Evolutionary conservation across 2,888 invertebrate genomes (phyloP).

Genomic region (Drosophila diplacantha): DNA sequence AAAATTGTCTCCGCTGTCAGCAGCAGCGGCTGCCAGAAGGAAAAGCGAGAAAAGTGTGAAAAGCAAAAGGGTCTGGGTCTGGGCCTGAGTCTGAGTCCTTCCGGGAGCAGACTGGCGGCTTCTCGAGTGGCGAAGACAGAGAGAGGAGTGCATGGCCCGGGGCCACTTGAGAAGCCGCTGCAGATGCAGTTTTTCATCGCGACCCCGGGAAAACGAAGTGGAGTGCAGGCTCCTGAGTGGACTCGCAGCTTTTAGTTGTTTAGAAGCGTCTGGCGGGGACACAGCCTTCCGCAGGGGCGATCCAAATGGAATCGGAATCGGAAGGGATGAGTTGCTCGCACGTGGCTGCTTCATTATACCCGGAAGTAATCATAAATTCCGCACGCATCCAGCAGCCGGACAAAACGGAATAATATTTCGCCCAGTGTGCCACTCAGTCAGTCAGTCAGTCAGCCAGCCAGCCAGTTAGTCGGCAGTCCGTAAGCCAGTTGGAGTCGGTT

Average conservation of each 20-base stretch:
- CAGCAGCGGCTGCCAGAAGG: constrained; percentile 47
- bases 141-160: constrained; percentile 32
- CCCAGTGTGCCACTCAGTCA: constrained; percentile 35
- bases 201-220: constrained; percentile 44
- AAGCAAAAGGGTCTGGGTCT: constrained; percentile 37
- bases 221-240: constrained; percentile 51
- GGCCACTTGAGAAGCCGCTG: constrained; percentile 28
- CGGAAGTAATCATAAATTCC: constrained; percentile 69
- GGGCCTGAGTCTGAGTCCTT: background rate
- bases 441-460: background rate
- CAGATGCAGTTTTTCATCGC: constrained; percentile 53
- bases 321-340: constrained; percentile 37
- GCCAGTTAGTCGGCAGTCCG: constrained; percentile 20
- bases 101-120: constrained; percentile 18
- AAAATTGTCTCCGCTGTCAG: constrained; percentile 69
- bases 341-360: constrained; percentile 64
- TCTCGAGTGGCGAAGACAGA: constrained; percentile 11
- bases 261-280: constrained; percentile 56
- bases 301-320: constrained; percentile 6
- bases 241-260: constrained; percentile 62
- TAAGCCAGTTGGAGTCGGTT: constrained; percentile 35
- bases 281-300: constrained; percentile 14
- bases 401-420: constrained; percentile 40
- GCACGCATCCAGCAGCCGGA: constrained; percentile 45
- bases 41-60: constrained; percentile 31